phyloP scores from a whole-genome alignment of 1,140 invertebrate genomes.

The Limonius californicus region DNA sequence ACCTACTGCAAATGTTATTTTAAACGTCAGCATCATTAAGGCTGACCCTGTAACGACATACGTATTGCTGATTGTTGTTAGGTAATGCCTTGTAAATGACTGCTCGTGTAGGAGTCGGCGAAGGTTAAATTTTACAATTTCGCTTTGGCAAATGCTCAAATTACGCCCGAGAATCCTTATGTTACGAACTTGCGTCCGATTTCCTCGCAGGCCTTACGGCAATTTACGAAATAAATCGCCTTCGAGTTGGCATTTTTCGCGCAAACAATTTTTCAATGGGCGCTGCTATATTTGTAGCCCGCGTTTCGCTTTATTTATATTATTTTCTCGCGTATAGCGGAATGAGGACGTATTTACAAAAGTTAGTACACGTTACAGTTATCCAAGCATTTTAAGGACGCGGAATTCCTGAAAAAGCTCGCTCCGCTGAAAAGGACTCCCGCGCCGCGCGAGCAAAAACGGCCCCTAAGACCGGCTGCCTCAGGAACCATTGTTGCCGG shows the following conservation, averaged over 20 bases:
- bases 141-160: constrained; percentile 1
- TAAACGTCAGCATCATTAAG: constrained; percentile 1
- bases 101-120: background rate
- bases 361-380: constrained; percentile 21
- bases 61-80: constrained; percentile 8
- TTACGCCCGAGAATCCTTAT: background rate
- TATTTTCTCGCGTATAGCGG: constrained; percentile 5
- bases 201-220: background rate
- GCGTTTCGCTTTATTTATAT: background rate
- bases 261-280: constrained; percentile 5
- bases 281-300: background rate
- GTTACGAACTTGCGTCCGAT: background rate
- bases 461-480: background rate
- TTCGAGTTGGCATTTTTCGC: background rate
- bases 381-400: constrained; percentile 19
- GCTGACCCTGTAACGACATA: constrained; percentile 12
- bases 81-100: constrained; percentile 10
- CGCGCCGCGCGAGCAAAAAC: constrained; percentile 6
- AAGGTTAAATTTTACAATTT: constrained; percentile 4
- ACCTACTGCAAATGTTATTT: constrained; percentile 2
- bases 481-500: constrained; percentile 18
- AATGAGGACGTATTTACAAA: constrained; percentile 22
- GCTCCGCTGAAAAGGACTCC: constrained; percentile 19
- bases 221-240: background rate
- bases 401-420: constrained; percentile 1